Evolutionary conservation across 64 coral and sea anemone species (phyloP), one percentile per base, ranked within the genome.

Genomic region (Hydrozoanthus tunicans): DNA sequence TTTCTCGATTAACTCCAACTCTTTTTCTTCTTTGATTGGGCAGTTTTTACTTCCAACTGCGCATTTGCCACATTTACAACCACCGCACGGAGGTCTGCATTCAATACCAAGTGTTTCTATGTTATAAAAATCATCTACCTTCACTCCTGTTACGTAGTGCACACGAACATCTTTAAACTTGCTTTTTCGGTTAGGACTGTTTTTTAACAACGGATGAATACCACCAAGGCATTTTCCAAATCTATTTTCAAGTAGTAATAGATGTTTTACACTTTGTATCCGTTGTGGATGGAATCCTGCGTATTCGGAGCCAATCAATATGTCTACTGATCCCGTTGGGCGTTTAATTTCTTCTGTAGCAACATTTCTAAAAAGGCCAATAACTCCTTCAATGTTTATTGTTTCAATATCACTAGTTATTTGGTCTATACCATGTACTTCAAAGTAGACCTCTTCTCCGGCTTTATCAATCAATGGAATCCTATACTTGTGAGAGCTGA

Each of bases 221-320:
- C 65, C 64, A 6, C 78, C 62, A 52, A 67, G 17, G 9, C 90
- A 67, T 72, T 72, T 65, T 81, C 77, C 78, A 43, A 69, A 91
- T 73, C 64, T n/a, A 6, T 91, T 91, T 71, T 81, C 6, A 1
- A 73, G 64, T 26, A 91, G 17, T 66, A 91, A 67, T 56, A 91
- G 17, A 20, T 91, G 78, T 0, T 71, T 58, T 56, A 9, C 23
- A 66, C 62, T 81, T 73, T 82, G 90, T 70, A 55, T 11, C n/a
- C 9, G 43, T 27, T 70, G 77, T 53, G 90, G 77, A 73, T 91
- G 78, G 51, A 56, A 91, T 55, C 52, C 78, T 60, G 90, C 64
- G 26, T 91, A 91, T 32, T 81, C 78, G 53, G 5, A 91, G 17
- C 90, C 79, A 60, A 91, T 91, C 1, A 84, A 8, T 68, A 84